phyloP scores from a whole-genome alignment of 2,888 invertebrate species.

The Drosophila falleni region DNA sequence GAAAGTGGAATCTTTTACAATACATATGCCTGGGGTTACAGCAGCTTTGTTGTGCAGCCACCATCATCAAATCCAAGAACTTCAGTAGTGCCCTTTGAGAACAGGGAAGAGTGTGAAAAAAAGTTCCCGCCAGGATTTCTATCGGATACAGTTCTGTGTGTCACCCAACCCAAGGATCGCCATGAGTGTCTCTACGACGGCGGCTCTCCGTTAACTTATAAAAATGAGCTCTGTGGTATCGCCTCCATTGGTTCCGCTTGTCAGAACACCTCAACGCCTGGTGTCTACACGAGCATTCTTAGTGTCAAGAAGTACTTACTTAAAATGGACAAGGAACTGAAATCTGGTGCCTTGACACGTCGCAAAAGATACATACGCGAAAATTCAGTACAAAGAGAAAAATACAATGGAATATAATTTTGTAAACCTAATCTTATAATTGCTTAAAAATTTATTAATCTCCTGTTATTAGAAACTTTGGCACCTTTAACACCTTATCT shows the following conservation, averaged over 20 bases:
- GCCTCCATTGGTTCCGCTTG: slow-evolving; percentile 43
- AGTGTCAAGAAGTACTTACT: slow-evolving; percentile 14
- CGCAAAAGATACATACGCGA: slow-evolving; percentile 1
- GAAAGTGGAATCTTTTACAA: neutral
- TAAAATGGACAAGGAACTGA: neutral
- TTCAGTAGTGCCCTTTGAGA: neutral
- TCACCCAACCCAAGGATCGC: slow-evolving; percentile 12
- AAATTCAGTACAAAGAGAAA: neutral
- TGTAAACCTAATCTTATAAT: neutral
- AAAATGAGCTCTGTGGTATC: slow-evolving; percentile 40
- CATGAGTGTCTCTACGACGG: slow-evolving; percentile 34
- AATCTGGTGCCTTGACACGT: neutral
- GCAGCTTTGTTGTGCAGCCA: slow-evolving; percentile 10
- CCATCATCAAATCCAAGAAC: neutral
- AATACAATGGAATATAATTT: neutral
- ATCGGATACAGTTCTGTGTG: slow-evolving; percentile 9
- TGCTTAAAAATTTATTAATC: neutral
- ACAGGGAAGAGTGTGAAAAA: neutral
- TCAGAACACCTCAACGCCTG: slow-evolving; percentile 27
- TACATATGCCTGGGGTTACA: slow-evolving; percentile 45
- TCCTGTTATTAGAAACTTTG: neutral
- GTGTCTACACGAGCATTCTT: slow-evolving; percentile 41
- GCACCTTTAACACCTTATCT: neutral
- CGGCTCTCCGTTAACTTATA: slow-evolving; percentile 34
- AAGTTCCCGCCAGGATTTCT: neutral